Evolutionary conservation across 2,113 vertebrate genomes (phyloP), one percentile per base, ranked within the genome.

Genomic region (Notechis scutatus): DNA sequence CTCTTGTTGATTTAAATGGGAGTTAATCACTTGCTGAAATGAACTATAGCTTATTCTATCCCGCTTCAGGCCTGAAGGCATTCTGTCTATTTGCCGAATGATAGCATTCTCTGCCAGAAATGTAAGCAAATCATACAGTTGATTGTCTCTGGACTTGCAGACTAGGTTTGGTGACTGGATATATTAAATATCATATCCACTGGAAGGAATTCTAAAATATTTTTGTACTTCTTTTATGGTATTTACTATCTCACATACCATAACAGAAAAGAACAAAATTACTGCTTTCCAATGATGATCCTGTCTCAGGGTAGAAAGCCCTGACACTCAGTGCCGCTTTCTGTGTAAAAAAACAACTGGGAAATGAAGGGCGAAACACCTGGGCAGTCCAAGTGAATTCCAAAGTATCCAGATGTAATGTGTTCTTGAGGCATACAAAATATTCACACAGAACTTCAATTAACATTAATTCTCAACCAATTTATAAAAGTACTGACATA

Each of bases 391-490:
- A 26, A 61, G 88, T 86, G 52, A 90, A 93, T 90, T 93, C 42
- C 88, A 93, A 90, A 90, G 74, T 85, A 39, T 93, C 74, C 88
- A 93, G 88, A 52, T 90, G 69, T 89, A 90, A 39, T 29, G 24
- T 23, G 59, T 55, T 56, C 92, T 34, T 47, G 29, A 59, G 54
- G 29, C 69, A 34, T 74, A 74, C 5, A 2, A 74, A 74, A 74
- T 18, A 14, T 5, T 61, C 55, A 87, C 42, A 87, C n/a, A 21
- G 39, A n/a, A 69, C 29, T 26, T 45, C 12, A 42, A 55, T 29
- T 8, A 64, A 42, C 45, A 69, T 50, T 26, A 14, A 14, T 47
- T 86, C 56, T 20, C 39, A 59, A 10, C 47, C 54, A 26, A 21
- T 18, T 45, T 26, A 87, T 42, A 91, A 87, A 26, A 42, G 24